These are phyloP conservation scores for Lasioglossum lativentre DNA, from an alignment of 2,888 invertebrate genomes.

Conservation along the genomic window DNA sequence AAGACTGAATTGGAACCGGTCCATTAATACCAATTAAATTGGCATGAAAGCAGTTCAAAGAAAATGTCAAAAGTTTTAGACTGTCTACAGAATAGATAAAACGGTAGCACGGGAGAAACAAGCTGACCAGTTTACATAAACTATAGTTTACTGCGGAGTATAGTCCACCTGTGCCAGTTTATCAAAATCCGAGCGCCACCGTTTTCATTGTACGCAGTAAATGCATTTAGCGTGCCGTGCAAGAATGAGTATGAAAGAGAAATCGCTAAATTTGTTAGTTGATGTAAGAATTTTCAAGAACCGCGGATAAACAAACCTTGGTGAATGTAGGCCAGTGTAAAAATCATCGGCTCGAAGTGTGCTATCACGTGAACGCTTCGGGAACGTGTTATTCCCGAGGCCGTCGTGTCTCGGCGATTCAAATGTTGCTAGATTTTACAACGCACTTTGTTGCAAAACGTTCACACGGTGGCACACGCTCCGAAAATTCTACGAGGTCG, in stretches of 20 bases:
- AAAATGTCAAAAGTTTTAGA: not conserved
- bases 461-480: not conserved
- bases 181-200: not conserved
- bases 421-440: not conserved
- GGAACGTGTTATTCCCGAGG: not conserved
- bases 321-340: not conserved
- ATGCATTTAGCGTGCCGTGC: not conserved
- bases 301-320: not conserved
- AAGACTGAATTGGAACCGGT: not conserved
- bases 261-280: not conserved
- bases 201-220: not conserved
- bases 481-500: not conserved
- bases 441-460: not conserved
- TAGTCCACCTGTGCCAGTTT: not conserved
- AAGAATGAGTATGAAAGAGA: not conserved
- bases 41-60: not conserved
- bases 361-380: constrained; percentile 1
- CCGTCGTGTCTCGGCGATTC: not conserved
- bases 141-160: not conserved
- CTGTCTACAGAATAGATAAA: too few relatives aligned
- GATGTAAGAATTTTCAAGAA: not conserved
- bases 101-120: not conserved
- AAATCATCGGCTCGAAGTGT: not conserved
- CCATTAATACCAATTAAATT: not conserved
- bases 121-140: not conserved